These are phyloP conservation scores for Eremophila alpestris DNA, from an alignment of 2,797 vertebrate species.

Conservation along the genomic window DNA sequence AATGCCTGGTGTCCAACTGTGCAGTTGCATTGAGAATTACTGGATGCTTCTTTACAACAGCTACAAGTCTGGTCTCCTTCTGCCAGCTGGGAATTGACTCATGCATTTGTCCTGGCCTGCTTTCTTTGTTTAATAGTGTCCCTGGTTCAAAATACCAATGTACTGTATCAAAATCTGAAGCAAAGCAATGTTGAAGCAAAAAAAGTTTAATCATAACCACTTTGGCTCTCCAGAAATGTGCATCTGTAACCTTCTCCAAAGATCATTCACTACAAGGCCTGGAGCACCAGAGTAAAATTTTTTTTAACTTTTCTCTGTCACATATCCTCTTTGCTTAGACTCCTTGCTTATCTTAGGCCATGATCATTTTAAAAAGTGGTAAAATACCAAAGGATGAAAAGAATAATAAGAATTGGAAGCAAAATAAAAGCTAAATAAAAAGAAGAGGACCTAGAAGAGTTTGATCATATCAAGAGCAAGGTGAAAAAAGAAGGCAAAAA, in stretches of 20 bases:
- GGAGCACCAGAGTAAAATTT: background rate
- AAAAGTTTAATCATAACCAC: background rate
- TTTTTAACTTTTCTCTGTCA: background rate
- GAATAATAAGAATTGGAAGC: background rate
- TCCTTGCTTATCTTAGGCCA: background rate
- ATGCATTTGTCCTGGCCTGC: background rate
- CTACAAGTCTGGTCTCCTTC: background rate
- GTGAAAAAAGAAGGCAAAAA: conserved; percentile 13
- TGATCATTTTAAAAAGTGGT: background rate
- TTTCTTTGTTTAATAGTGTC: background rate
- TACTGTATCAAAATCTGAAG: background rate
- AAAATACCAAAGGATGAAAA: background rate
- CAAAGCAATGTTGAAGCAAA: background rate
- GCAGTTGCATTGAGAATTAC: background rate
- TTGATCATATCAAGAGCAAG: background rate
- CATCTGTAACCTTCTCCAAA: background rate
- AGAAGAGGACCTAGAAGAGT: background rate
- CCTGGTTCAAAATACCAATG: background rate
- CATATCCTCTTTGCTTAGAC: background rate
- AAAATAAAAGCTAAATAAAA: background rate
- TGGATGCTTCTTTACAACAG: background rate
- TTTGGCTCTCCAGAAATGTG: background rate
- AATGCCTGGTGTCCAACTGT: background rate
- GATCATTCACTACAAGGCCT: background rate
- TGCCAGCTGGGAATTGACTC: background rate